Percentiles rank a stretch among this genome's conserved stretches.
phyloP scores from a whole-genome alignment of 2,888 invertebrate genomes.

The Cylindroiulus punctatus region DNA sequence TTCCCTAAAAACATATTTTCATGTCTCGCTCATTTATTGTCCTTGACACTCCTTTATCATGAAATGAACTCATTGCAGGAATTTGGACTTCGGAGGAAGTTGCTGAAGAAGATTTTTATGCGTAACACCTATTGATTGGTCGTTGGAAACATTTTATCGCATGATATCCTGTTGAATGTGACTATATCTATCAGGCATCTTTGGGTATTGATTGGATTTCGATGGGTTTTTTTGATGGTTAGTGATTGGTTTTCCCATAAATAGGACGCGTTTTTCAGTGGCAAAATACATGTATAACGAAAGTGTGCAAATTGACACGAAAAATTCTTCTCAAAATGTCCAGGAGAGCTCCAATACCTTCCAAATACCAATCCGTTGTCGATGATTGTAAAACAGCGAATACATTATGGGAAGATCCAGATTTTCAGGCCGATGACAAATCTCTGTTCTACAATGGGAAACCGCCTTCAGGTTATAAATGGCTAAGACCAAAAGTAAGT shows the following conservation, averaged over 20 bases:
- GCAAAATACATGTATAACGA: neutral
- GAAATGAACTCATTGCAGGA: too few relatives aligned
- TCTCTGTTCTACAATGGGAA: slow-evolving; percentile 86
- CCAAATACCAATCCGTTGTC: neutral
- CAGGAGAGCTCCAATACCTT: neutral
- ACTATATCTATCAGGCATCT: neutral
- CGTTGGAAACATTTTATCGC: neutral
- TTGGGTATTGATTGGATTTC: neutral
- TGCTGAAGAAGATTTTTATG: too few relatives aligned
- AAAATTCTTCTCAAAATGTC: neutral
- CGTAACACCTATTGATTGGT: neutral
- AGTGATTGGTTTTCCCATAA: neutral
- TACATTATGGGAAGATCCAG: slow-evolving; percentile 87
- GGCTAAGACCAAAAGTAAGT: slow-evolving; percentile 88
- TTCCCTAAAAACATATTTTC: too few relatives aligned
- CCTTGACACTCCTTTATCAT: too few relatives aligned
- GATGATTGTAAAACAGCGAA: slow-evolving; percentile 70
- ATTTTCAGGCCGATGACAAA: slow-evolving; percentile 83
- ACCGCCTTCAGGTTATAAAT: slow-evolving; percentile 85
- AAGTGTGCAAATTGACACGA: neutral
- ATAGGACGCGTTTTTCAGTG: neutral
- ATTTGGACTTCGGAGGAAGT: too few relatives aligned
- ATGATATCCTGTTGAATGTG: neutral
- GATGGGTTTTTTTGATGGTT: too few relatives aligned
- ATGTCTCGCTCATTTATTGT: too few relatives aligned